These are phyloP conservation scores for Montipora capitata DNA, from an alignment of 92 coral and sea anemone genomes.

Conservation along the genomic window DNA sequence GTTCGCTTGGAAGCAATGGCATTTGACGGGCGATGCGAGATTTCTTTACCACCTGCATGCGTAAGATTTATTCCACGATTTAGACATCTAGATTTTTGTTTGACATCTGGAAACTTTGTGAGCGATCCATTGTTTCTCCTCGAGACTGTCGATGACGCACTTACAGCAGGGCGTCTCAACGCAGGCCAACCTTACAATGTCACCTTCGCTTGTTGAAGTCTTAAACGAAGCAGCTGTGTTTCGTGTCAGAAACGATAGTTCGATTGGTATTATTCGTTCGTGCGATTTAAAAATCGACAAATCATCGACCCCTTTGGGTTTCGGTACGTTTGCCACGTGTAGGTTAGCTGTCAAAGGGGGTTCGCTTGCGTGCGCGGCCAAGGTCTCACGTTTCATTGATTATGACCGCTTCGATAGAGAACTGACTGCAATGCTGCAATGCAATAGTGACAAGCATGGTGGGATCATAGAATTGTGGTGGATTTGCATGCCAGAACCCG, in stretches of 20 bases:
- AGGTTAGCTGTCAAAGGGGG: no score
- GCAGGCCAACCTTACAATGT: neutral
- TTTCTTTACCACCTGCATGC: neutral
- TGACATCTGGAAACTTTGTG: neutral
- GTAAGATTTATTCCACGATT: slow-evolving; percentile 7
- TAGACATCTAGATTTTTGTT: neutral
- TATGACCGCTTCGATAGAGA: slow-evolving; percentile 29
- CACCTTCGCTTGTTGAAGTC: slow-evolving; percentile 2
- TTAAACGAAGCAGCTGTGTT: slow-evolving; percentile 14
- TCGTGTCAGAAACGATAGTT: neutral
- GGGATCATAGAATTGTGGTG: neutral
- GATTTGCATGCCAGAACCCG: neutral
- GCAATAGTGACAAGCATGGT: neutral
- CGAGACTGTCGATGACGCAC: neutral
- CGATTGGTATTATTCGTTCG: neutral
- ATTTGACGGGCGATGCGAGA: slow-evolving; percentile 19
- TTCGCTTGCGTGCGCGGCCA: neutral
- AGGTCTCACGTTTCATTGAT: neutral
- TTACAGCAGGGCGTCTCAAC: neutral
- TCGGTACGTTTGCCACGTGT: slow-evolving; percentile 12
- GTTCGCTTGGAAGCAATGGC: slow-evolving; percentile 4
- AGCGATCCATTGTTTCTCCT: neutral
- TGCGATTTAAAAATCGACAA: neutral
- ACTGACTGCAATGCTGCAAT: slow-evolving; percentile 3
- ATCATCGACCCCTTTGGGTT: neutral